Conservation (phyloP, 2,888 invertebrate species). For the Eupithecia vulgata region DNA sequence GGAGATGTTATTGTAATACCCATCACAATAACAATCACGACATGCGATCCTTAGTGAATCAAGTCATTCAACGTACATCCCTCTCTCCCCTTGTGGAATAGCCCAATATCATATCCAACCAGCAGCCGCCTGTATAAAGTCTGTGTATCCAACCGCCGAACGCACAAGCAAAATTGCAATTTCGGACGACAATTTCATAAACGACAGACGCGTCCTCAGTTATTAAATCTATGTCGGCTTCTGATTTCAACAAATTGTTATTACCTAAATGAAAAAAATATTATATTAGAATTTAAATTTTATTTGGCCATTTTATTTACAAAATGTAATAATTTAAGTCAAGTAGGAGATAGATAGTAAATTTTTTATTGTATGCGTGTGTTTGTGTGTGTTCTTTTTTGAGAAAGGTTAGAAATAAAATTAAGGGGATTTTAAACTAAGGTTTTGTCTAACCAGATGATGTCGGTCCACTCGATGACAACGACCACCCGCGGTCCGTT, state of each 20-base stretch:
- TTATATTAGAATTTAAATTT: too few species aligned
- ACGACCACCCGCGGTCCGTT: constrained; percentile 56
- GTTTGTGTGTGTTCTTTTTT: too few species aligned
- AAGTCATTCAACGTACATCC: neutral
- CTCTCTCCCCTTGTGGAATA: neutral
- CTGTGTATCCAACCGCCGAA: too few species aligned
- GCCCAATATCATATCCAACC: constrained; percentile 3
- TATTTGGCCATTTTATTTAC: too few species aligned
- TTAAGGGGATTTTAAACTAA: neutral
- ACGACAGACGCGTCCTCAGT: neutral
- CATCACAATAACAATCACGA: neutral
- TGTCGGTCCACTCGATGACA: constrained; percentile 73
- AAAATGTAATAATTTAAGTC: too few species aligned
- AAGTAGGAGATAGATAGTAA: too few species aligned
- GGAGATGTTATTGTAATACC: neutral
- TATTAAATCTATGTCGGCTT: neutral
- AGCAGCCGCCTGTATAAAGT: too few species aligned
- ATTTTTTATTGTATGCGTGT: too few species aligned
- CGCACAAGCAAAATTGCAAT: neutral
- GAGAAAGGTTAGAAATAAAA: neutral
- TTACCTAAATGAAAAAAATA: neutral
- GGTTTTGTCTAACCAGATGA: constrained; percentile 54
- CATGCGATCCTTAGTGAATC: neutral
- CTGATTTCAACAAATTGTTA: neutral
- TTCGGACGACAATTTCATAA: neutral